Evolutionary conservation across 2,113 vertebrate genomes (phyloP), one percentile per base, ranked within the genome.

Genomic region (Trematocara variabile): DNA sequence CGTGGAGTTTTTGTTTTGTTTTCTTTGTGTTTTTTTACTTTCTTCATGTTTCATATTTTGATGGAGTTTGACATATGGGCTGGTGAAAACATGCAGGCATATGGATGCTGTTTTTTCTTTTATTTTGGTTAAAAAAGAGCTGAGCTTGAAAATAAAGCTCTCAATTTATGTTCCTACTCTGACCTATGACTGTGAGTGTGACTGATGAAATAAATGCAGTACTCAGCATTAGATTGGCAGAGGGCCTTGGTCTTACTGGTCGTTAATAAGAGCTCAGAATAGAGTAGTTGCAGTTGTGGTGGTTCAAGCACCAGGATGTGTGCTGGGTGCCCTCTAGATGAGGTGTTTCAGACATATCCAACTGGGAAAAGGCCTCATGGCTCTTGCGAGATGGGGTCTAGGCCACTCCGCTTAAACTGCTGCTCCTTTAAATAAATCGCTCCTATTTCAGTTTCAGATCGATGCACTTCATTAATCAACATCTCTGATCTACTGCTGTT

Each of bases 1-100:
- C 0, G 8, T 60, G 56, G 56, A 2, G 8, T 10, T 1, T 20
- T 39, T 65, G 16, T 37, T 34, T 60, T 30, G 0, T 58, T 58
- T 58, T 30, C 0, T 58, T 58, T 58, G 14, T 1, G 22, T 58
- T 58, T 56, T 8, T 60, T 58, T 58, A 0, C 14, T 60, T 33
- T 60, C 1, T 0, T 65, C 3, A 2, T 41, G 1, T 68, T 41
- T 8, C 34, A 5, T 41, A 22, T 68, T 68, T 68, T 41, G 34
- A 39, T 22, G 33, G 33, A 37, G 58, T 63, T 63, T 37, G 58
- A 63, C 33, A 3, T 0, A 12, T 25, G 5, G 5, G 20, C 10
- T 54, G 53, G 20, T 37, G 33, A 37, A 37, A 63, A 37, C 33
- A 34, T 37, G 16, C 58, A 63, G 58, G 16, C 2, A 63, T 7